Conservation (phyloP, 2,888 invertebrate species). For the Uropetala carovei region DNA sequence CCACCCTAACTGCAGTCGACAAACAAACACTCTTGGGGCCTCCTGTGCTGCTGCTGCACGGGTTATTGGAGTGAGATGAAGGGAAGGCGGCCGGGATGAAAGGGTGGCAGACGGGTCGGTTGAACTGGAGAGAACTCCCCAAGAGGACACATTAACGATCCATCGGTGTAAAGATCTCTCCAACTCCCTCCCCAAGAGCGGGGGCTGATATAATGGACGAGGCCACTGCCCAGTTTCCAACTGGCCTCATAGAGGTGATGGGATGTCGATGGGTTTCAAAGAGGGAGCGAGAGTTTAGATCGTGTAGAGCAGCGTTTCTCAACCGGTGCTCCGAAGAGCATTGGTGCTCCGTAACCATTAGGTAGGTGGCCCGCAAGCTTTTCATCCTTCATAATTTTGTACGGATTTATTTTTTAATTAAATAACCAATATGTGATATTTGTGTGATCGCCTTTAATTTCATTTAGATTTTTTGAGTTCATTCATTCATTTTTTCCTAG, state of each 20-base stretch:
- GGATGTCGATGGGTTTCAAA: background rate
- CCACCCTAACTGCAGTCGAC: slow-evolving; percentile 46
- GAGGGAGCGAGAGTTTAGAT: background rate
- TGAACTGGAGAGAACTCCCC: background rate
- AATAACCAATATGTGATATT: too few species aligned
- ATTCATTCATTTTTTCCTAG: too few species aligned
- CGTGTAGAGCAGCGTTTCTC: too few species aligned
- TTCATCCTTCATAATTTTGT: too few species aligned
- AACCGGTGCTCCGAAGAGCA: too few species aligned
- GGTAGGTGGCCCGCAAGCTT: too few species aligned
- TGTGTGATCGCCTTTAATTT: too few species aligned
- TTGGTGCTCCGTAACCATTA: too few species aligned
- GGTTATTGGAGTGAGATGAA: slow-evolving; percentile 24
- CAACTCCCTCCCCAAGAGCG: background rate
- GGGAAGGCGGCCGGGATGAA: background rate
- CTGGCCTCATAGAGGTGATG: background rate
- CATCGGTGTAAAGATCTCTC: background rate
- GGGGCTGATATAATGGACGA: background rate
- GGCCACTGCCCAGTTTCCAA: background rate
- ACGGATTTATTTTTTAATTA: too few species aligned
- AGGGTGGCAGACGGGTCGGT: background rate
- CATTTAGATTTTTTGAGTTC: too few species aligned
- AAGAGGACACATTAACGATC: background rate
- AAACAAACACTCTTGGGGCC: slow-evolving; percentile 44
- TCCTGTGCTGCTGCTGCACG: slow-evolving; percentile 15